Evolutionary conservation across 2,888 invertebrate species (phyloP).

Genomic region (Seira musarum): DNA sequence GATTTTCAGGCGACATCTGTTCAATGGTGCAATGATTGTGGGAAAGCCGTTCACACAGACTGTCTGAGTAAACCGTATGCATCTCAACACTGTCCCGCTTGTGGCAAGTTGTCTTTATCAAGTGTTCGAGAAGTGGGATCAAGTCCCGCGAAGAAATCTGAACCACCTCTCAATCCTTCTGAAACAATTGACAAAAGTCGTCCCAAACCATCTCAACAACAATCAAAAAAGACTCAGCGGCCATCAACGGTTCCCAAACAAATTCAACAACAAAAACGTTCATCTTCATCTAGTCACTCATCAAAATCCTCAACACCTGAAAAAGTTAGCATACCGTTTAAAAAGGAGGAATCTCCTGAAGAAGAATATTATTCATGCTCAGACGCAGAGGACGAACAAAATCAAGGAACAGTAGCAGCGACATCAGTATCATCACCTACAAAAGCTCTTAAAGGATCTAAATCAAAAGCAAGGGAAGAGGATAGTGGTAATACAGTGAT

Average conservation of each 20-base stretch:
- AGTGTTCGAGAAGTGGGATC: conserved; percentile 44
- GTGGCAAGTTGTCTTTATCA: conserved; percentile 48
- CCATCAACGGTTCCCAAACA: too few relatives aligned
- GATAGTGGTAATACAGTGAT: conserved; percentile 41
- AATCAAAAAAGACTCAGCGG: background rate
- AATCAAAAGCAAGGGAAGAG: background rate
- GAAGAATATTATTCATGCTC: conserved; percentile 52
- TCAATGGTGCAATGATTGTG: conserved; percentile 64
- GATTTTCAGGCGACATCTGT: conserved; percentile 60
- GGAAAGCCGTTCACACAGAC: conserved; percentile 63
- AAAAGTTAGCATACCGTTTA: conserved; percentile 8
- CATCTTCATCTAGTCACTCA: conserved; percentile 52
- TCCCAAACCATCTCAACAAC: background rate
- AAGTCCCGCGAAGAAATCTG: conserved; percentile 37
- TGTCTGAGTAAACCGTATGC: conserved; percentile 38
- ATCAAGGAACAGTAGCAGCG: conserved; percentile 12
- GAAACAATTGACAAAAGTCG: conserved; percentile 25
- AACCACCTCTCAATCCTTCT: conserved; percentile 18
- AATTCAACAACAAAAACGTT: conserved; percentile 23
- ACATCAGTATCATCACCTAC: background rate
- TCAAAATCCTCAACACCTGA: conserved; percentile 36
- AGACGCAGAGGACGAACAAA: conserved; percentile 38
- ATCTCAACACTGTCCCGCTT: conserved; percentile 52
- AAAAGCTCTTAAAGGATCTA: background rate
- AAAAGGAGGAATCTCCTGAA: conserved; percentile 47